Evolutionary conservation across 2,113 vertebrate species (phyloP).

Genomic region (Psilopsiagon aymara): DNA sequence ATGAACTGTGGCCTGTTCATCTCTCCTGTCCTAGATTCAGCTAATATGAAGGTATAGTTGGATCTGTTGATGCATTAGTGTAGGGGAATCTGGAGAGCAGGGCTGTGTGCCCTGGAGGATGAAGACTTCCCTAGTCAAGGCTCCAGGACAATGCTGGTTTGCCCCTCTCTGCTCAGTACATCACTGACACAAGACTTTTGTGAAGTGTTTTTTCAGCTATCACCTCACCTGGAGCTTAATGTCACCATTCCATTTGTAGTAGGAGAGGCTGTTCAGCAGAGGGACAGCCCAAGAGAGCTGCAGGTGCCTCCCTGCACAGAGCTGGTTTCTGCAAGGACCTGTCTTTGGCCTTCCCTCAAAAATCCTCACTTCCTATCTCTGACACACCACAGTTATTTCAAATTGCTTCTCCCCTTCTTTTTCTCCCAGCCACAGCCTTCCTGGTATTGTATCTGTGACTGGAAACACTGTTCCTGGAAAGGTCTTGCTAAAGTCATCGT

Average conservation of each 20-base stretch:
- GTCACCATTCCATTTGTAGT: neutral
- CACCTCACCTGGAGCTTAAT: neutral
- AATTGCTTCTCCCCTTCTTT: neutral
- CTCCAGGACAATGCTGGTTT: neutral
- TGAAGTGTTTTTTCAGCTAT: neutral
- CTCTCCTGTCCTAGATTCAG: neutral
- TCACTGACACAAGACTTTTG: no score
- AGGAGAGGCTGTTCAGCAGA: neutral
- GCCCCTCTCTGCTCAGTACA: neutral
- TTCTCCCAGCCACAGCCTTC: neutral
- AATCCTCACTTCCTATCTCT: neutral
- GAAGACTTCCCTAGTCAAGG: neutral
- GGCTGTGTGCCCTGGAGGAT: neutral
- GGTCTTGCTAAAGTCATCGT: neutral
- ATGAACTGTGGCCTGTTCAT: neutral
- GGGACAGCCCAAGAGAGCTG: neutral
- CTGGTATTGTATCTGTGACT: neutral
- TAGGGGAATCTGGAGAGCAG: neutral
- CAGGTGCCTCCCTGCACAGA: neutral
- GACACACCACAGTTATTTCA: neutral
- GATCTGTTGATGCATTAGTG: neutral
- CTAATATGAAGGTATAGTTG: neutral
- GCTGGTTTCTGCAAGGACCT: neutral
- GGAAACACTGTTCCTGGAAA: slow-evolving; percentile 19
- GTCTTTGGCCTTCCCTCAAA: neutral